These are phyloP conservation scores for Hyperoplus immaculatus DNA, from an alignment of 2,797 vertebrate genomes.

Conservation along the genomic window DNA sequence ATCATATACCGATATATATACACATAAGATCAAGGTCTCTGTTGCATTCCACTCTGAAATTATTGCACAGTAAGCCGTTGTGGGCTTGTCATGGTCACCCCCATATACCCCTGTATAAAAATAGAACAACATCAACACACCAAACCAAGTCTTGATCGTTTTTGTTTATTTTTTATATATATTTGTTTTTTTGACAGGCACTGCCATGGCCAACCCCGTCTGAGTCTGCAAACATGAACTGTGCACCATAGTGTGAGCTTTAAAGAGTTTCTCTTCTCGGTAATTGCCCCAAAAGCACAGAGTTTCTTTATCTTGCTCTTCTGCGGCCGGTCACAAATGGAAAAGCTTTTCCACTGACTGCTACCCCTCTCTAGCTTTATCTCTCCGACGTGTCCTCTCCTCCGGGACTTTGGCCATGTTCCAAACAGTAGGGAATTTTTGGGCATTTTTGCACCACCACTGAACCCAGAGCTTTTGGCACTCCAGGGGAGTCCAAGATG, in stretches of 20 bases:
- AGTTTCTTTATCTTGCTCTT: constrained; percentile 61
- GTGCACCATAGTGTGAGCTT: constrained; percentile 76
- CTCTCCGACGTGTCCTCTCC: constrained; percentile 50
- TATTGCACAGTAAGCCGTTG: constrained; percentile 96
- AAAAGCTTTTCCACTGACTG: constrained; percentile 58
- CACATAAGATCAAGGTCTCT: constrained; percentile 85
- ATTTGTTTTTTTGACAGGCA: constrained; percentile 74
- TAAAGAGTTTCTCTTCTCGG: constrained; percentile 62
- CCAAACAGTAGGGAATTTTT: constrained; percentile 75
- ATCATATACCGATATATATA: constrained; percentile 82
- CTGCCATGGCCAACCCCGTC: constrained; percentile 73
- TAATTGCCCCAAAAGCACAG: constrained; percentile 52
- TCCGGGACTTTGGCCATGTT: constrained; percentile 69
- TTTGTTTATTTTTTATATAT: constrained; percentile 40
- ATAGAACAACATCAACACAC: constrained; percentile 91
- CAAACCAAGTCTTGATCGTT: constrained; percentile 85
- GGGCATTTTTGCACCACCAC: constrained; percentile 71
- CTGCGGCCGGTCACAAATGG: constrained; percentile 57
- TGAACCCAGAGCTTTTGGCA: constrained; percentile 69
- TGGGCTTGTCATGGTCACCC: constrained; percentile 90
- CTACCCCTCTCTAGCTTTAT: constrained; percentile 35
- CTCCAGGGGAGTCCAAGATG: constrained; percentile 65
- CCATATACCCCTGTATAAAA: constrained; percentile 89
- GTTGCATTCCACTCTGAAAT: constrained; percentile 89
- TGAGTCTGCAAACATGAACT: constrained; percentile 76